These are phyloP conservation scores for Gonocerus acuteangulatus DNA, from an alignment of 2,888 invertebrate species.

Conservation along the genomic window DNA sequence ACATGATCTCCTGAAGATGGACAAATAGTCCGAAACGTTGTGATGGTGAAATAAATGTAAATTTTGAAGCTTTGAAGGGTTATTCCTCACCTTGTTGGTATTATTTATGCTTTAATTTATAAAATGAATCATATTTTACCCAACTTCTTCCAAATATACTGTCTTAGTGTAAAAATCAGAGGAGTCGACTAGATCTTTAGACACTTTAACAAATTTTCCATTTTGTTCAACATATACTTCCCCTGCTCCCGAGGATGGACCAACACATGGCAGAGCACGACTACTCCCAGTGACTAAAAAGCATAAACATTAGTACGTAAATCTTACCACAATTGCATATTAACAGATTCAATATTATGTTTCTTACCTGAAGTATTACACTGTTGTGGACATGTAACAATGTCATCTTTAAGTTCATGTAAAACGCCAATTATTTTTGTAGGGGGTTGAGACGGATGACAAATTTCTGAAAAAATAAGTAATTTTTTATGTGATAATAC, in stretches of 20 bases:
- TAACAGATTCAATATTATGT: too few species aligned
- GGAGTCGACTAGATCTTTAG: constrained; percentile 17
- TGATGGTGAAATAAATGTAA: too few species aligned
- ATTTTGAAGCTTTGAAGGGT: too few species aligned
- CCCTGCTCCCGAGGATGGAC: constrained; percentile 18
- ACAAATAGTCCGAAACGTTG: too few species aligned
- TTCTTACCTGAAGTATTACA: neutral
- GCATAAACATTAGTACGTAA: neutral
- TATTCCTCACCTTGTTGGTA: too few species aligned
- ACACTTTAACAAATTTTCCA: constrained; percentile 31
- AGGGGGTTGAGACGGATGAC: neutral
- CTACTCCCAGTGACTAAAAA: neutral
- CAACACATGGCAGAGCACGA: neutral
- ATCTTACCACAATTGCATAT: too few species aligned
- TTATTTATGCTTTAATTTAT: neutral
- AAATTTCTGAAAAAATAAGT: neutral
- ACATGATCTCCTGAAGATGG: too few species aligned
- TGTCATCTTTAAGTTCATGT: constrained; percentile 32
- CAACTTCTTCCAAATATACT: constrained; percentile 8
- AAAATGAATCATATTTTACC: constrained; percentile 1
- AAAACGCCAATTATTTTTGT: constrained; percentile 31
- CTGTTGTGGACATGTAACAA: constrained; percentile 10
- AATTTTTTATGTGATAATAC: neutral
- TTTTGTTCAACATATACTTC: constrained; percentile 32
- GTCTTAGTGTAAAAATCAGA: constrained; percentile 5